These are phyloP conservation scores for Melieria omissa DNA, from an alignment of 2,888 invertebrate genomes.

Conservation along the genomic window DNA sequence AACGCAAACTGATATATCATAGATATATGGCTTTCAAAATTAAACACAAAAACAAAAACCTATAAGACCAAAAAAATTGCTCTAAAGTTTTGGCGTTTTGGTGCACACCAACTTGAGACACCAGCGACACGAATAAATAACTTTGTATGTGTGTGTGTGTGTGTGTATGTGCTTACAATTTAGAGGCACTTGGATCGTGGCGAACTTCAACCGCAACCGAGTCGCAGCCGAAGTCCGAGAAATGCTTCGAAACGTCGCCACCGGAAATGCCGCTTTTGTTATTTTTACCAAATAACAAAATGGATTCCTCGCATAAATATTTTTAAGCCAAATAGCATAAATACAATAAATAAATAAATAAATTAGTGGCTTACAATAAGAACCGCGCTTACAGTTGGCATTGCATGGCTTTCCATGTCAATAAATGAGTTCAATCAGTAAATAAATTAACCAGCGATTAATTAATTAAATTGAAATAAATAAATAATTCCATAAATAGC, in stretches of 20 bases:
- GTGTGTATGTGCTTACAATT: too few species aligned
- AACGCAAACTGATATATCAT: constrained; percentile 97
- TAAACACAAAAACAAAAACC: too few species aligned
- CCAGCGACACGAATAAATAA: too few species aligned
- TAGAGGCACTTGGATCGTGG: too few species aligned
- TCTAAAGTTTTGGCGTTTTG: too few species aligned
- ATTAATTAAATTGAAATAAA: constrained; percentile 37
- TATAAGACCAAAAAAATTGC: too few species aligned
- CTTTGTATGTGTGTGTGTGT: too few species aligned
- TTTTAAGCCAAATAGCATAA: constrained; percentile 29
- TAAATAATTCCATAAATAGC: constrained; percentile 47
- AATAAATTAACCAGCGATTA: constrained; percentile 8
- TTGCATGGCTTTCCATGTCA: not conserved
- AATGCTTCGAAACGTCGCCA: not conserved
- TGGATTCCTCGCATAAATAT: constrained; percentile 1
- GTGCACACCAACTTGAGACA: too few species aligned
- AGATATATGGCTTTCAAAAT: constrained; percentile 89
- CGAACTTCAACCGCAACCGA: too few species aligned
- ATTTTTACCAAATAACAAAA: constrained; percentile 32
- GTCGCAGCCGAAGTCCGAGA: too few species aligned
- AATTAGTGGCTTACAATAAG: not conserved
- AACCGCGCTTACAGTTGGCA: not conserved
- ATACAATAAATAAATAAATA: constrained; percentile 27
- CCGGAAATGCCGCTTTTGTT: constrained; percentile 38
- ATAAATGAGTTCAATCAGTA: constrained; percentile 22